A percentile compares a stretch with the other conserved stretches of the same genome.
These are phyloP conservation scores for Bradynema listronoti DNA, from an alignment of 1,140 invertebrate species.

Conservation along the genomic window DNA sequence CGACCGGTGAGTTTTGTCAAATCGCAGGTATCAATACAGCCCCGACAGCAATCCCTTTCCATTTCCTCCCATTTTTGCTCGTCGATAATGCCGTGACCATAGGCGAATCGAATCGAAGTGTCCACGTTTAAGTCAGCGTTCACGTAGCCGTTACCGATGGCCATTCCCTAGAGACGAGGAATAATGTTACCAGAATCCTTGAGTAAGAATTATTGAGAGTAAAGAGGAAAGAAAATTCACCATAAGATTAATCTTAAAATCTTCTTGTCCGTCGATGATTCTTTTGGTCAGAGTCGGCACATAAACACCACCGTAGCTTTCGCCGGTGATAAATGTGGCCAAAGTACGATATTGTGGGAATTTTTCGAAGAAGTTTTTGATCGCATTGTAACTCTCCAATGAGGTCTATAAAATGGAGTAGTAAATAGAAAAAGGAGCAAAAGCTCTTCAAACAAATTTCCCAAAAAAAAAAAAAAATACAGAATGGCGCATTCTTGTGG, in stretches of 20 bases:
- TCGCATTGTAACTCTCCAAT: slow-evolving; percentile 61
- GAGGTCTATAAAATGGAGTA: slow-evolving; percentile 46
- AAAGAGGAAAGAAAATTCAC: slow-evolving; percentile 17
- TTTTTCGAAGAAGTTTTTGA: slow-evolving; percentile 62
- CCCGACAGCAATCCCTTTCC: slow-evolving; percentile 49
- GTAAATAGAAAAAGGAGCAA: slow-evolving; percentile 5
- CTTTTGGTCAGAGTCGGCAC: slow-evolving; percentile 62
- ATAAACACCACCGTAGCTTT: slow-evolving; percentile 60
- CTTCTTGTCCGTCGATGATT: slow-evolving; percentile 59
- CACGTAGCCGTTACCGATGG: slow-evolving; percentile 57
- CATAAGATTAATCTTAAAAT: slow-evolving; percentile 54
- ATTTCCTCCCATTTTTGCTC: slow-evolving; percentile 55
- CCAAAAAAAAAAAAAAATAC: too few species aligned
- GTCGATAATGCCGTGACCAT: slow-evolving; percentile 56
- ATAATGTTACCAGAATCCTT: too few species aligned
- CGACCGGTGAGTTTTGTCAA: slow-evolving; percentile 48
- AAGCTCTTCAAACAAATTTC: too few species aligned
- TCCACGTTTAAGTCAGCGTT: slow-evolving; percentile 57
- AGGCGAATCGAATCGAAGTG: slow-evolving; percentile 55
- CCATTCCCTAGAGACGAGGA: slow-evolving; percentile 53
- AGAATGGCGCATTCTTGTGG: too few species aligned
- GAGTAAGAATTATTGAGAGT: too few species aligned
- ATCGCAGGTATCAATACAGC: slow-evolving; percentile 47
- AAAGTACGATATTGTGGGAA: slow-evolving; percentile 62
- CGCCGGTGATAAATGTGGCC: slow-evolving; percentile 61